Evolutionary conservation across 1,140 invertebrate genomes (phyloP).

Genomic region (Panagrolaimus sp.): DNA sequence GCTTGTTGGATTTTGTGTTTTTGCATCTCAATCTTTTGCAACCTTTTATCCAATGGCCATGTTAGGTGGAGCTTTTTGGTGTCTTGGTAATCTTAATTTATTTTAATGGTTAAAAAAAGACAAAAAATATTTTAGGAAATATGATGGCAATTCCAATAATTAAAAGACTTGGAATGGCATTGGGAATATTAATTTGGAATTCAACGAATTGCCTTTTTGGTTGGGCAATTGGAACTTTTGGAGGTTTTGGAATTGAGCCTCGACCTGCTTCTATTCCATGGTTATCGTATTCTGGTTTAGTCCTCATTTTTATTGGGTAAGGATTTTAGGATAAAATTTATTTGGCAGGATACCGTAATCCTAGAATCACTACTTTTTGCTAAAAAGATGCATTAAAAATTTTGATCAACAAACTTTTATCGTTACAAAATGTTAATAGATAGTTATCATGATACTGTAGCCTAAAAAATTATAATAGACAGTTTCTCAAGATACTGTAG

Average conservation of each 20-base stretch:
- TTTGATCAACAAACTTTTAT: no score
- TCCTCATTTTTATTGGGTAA: conserved; percentile 32
- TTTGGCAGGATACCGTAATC: no score
- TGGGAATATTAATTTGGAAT: conserved; percentile 36
- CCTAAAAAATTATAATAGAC: no score
- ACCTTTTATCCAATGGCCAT: conserved; percentile 13
- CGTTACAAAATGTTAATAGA: no score
- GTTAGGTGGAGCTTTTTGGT: conserved; percentile 10
- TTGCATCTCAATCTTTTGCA: conserved; percentile 8
- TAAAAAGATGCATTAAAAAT: no score
- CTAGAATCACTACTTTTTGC: no score
- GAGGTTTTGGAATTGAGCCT: conserved; percentile 32
- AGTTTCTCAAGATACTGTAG: no score
- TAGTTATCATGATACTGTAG: no score
- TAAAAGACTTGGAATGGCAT: conserved; percentile 29
- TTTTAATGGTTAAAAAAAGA: no score
- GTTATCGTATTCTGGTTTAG: conserved; percentile 28
- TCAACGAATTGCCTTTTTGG: conserved; percentile 39
- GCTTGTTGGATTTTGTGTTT: conserved; percentile 8
- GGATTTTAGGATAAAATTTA: not conserved
- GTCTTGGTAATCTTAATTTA: not conserved
- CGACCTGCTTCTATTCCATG: conserved; percentile 24
- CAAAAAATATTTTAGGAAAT: not conserved
- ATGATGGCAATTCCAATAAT: conserved; percentile 24
- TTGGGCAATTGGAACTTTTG: conserved; percentile 36